Evolutionary conservation across 92 coral and sea anemone genomes (phyloP), one percentile per base, ranked within the genome.

Genomic region (Porites cylindrica): DNA sequence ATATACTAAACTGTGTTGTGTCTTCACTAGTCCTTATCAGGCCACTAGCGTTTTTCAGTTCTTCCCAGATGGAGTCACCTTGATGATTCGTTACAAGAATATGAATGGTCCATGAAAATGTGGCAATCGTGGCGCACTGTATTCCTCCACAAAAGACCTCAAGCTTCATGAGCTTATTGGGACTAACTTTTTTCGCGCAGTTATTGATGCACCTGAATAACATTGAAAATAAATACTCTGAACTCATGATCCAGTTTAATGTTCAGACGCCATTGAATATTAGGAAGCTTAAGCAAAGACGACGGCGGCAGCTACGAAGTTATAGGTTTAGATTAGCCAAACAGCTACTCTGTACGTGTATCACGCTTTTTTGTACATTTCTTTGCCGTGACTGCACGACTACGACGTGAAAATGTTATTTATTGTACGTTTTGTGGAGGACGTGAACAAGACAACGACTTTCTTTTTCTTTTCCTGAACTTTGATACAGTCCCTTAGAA

Each of bases 181-280:
- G 53, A 19, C 80, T 72, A 71, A 83, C 80, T 24, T 83, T 83
- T 65, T 1, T 43, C 26, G 10, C 16, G 67, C 87, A 83, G 11
- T 83, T 83, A 65, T 51, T 74, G 79, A 83, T 66, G 53, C 87
- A 83, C 19, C 87, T 83, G 58, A 63, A 63, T 8, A 47, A 7
- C 6, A 62, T 8, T n/a, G 10, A 52, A 6, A 51, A 1, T 20
- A 75, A 75, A 23, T 9, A 53, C 53, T 0, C 10, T 51, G 17
- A 6, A 1, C 7, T 47, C 18, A 23, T 7, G 51, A 21, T 56
- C 11, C 11, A 56, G 61, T 56, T 10, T 10, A 56, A 56, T 56
- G 13, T 56, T 14, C 61, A 56, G 4, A 56, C 16, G 17, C 8
- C 61, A 56, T 1, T 56, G 17, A 8, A 10, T 56, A 56, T 56